These are phyloP conservation scores for Lepeophtheirus salmonis DNA, from an alignment of 1,140 invertebrate species.

Conservation along the genomic window DNA sequence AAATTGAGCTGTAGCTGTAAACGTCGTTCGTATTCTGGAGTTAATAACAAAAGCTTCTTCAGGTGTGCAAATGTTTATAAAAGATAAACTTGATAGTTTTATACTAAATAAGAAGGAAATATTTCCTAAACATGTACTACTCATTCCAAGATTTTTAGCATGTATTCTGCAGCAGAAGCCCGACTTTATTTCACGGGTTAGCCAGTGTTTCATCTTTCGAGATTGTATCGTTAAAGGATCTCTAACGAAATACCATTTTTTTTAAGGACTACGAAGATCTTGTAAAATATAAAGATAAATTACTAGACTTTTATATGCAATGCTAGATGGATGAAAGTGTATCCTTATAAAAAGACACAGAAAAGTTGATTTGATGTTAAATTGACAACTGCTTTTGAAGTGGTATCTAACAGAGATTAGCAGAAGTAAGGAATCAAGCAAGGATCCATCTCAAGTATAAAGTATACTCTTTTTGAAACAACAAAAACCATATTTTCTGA, in stretches of 20 bases:
- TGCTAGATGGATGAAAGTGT: constrained; percentile 55
- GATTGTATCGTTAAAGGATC: constrained; percentile 38
- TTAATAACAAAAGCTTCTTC: constrained; percentile 38
- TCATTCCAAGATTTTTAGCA: constrained; percentile 31
- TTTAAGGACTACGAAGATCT: constrained; percentile 33
- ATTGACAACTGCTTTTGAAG: not conserved
- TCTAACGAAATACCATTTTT: constrained; percentile 39
- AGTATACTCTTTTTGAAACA: not conserved
- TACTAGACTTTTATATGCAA: constrained; percentile 79
- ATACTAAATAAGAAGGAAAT: not conserved
- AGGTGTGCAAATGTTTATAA: constrained; percentile 43
- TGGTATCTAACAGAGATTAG: not conserved
- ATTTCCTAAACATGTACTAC: not conserved
- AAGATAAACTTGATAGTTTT: constrained; percentile 28
- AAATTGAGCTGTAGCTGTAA: constrained; percentile 31
- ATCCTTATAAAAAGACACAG: constrained; percentile 49
- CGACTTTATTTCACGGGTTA: constrained; percentile 49
- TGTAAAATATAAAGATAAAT: constrained; percentile 44
- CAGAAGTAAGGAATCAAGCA: too few relatives aligned
- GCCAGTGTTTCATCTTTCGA: constrained; percentile 65
- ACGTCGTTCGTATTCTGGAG: constrained; percentile 43
- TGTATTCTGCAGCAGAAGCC: constrained; percentile 56
- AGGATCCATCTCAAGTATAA: too few relatives aligned
- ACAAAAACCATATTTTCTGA: not conserved
- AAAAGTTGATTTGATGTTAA: not conserved